phyloP scores from a whole-genome alignment of 2,888 invertebrate species.

The Leptarthrus brevirostris region DNA sequence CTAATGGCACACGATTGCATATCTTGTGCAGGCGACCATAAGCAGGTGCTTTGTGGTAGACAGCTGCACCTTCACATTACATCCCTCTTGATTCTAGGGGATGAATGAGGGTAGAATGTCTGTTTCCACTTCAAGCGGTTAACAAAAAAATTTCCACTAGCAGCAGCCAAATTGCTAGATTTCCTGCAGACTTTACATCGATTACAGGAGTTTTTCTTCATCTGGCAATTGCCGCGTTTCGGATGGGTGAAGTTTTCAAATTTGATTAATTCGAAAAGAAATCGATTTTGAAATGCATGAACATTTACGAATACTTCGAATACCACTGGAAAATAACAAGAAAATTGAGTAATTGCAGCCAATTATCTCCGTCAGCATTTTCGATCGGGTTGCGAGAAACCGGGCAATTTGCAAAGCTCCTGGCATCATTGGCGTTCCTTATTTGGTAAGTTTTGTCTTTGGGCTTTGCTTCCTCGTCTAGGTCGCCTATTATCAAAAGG shows the following conservation, averaged over 20 bases:
- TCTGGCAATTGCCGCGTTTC: neutral
- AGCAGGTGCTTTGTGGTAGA: too few species aligned
- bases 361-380: neutral
- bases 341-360: neutral
- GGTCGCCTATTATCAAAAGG: neutral
- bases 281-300: neutral
- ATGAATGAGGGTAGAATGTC: too few species aligned
- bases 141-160: too few species aligned
- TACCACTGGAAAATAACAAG: neutral
- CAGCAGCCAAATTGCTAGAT: too few species aligned
- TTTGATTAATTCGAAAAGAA: neutral
- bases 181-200: too few species aligned
- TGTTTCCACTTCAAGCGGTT: too few species aligned
- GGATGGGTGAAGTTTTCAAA: neutral
- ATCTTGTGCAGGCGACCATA: too few species aligned
- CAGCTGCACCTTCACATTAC: too few species aligned
- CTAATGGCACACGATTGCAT: too few species aligned
- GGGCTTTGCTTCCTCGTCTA: neutral
- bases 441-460: neutral
- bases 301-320: neutral
- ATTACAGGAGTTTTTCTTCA: too few species aligned
- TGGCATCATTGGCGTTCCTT: neutral
- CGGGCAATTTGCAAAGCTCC: neutral
- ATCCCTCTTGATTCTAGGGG: too few species aligned
- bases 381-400: neutral